Evolutionary conservation across 2,797 vertebrate genomes (phyloP).

Genomic region (Eremophila alpestris): DNA sequence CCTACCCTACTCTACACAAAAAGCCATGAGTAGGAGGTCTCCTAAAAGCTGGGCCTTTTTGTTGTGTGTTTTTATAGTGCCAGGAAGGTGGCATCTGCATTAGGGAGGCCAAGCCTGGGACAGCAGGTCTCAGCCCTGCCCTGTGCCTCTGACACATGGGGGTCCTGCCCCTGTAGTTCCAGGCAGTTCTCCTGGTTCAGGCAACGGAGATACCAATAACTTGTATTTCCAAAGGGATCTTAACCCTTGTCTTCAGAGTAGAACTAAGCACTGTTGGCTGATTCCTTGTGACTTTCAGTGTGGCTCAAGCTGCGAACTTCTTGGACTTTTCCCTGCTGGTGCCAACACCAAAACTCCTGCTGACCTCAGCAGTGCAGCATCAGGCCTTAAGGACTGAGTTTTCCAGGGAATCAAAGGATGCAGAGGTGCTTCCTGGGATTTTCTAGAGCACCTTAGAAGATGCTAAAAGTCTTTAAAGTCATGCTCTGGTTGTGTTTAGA

Average conservation of each 20-base stretch:
- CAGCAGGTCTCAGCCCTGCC: neutral
- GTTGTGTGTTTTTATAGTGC: neutral
- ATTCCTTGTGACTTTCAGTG: neutral
- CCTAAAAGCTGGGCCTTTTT: neutral
- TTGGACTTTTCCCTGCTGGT: neutral
- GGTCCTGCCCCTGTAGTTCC: neutral
- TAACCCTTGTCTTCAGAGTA: neutral
- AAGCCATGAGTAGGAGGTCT: neutral
- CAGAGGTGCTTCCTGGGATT: neutral
- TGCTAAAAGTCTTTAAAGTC: neutral
- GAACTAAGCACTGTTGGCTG: neutral
- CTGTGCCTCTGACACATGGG: accelerated
- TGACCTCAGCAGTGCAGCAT: neutral
- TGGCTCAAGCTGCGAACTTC: neutral
- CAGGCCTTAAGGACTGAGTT: neutral
- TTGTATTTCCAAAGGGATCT: neutral
- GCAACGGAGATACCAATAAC: neutral
- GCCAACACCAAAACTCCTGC: neutral
- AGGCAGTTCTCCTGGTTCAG: neutral
- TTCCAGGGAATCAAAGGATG: neutral
- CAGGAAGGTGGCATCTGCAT: neutral
- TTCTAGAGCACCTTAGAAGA: neutral
- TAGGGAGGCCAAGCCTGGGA: neutral
- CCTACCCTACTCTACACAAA: accelerated
- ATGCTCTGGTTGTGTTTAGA: neutral